Percentiles rank a stretch among this genome's conserved stretches.
These are phyloP conservation scores for Aspidiotus rigidus DNA, from an alignment of 2,888 invertebrate species.

Conservation along the genomic window DNA sequence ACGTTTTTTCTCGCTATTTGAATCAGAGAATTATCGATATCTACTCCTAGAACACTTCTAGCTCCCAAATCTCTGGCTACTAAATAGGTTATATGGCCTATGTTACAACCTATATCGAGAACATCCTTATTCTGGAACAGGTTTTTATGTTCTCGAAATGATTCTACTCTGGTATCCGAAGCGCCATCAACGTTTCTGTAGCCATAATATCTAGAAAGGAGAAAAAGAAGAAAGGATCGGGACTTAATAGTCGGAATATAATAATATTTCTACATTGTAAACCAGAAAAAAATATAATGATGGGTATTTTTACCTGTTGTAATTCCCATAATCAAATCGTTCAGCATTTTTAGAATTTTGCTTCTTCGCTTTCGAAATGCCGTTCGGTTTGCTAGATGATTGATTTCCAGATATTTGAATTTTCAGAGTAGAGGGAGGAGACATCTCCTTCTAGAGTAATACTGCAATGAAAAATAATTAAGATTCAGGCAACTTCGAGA, in stretches of 20 bases:
- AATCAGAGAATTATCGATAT: slow-evolving; percentile 62
- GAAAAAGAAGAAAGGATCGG: no score
- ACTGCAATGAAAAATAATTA: no score
- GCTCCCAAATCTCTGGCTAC: slow-evolving; percentile 80
- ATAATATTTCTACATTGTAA: no score
- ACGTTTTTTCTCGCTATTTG: slow-evolving; percentile 63
- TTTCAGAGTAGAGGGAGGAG: no score
- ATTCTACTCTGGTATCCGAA: slow-evolving; percentile 71
- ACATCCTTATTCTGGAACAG: slow-evolving; percentile 84
- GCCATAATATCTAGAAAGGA: slow-evolving; percentile 71
- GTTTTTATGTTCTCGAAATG: slow-evolving; percentile 66
- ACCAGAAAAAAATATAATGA: not conserved
- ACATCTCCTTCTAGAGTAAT: no score
- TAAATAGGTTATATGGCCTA: slow-evolving; percentile 86
- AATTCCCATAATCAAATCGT: slow-evolving; percentile 36
- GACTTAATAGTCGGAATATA: no score
- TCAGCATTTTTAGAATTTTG: not conserved
- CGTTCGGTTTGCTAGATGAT: no score
- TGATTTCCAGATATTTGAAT: no score
- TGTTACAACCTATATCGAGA: slow-evolving; percentile 95
- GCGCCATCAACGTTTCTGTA: slow-evolving; percentile 71
- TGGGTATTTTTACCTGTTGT: slow-evolving; percentile 35
- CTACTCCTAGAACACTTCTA: slow-evolving; percentile 79
- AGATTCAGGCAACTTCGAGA: no score
- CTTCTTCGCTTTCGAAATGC: not conserved